Evolutionary conservation across 1,140 invertebrate species (phyloP).

Genomic region (Hypothenemus hampei): DNA sequence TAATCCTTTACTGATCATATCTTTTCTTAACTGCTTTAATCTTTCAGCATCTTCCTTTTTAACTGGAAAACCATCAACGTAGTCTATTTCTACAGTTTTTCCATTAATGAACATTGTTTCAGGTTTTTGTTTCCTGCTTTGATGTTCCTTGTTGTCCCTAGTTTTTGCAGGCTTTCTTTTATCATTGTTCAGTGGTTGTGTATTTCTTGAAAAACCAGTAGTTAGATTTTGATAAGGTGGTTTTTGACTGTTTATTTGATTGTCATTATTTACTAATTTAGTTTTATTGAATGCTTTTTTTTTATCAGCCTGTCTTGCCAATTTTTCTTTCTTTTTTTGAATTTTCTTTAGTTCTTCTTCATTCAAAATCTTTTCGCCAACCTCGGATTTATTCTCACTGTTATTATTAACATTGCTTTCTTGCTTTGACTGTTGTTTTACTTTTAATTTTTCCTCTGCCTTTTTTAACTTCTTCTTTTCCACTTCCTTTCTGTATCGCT

Average conservation of each 20-base stretch:
- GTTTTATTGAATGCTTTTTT: slow-evolving; percentile 28
- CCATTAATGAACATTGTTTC: slow-evolving; percentile 59
- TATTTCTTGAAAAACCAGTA: background rate
- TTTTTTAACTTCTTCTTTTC: slow-evolving; percentile 23
- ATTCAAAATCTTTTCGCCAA: slow-evolving; percentile 16
- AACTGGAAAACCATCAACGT: slow-evolving; percentile 65
- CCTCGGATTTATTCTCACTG: slow-evolving; percentile 6
- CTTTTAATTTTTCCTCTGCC: background rate
- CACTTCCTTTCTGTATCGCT: slow-evolving; percentile 26
- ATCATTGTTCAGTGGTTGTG: background rate
- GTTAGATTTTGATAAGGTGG: background rate
- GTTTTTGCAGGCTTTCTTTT: slow-evolving; percentile 32
- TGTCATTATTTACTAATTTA: slow-evolving; percentile 1
- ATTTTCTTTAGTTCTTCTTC: slow-evolving; percentile 31
- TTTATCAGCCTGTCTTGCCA: slow-evolving; percentile 31
- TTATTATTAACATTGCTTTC: background rate
- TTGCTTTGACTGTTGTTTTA: background rate
- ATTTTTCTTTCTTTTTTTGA: slow-evolving; percentile 31
- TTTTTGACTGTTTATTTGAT: background rate
- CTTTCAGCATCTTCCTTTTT: slow-evolving; percentile 66
- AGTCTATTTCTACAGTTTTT: slow-evolving; percentile 55
- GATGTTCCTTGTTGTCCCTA: slow-evolving; percentile 33
- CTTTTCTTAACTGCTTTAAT: slow-evolving; percentile 55
- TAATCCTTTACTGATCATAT: slow-evolving; percentile 64
- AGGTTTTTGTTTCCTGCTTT: slow-evolving; percentile 43